Conservation (phyloP, 1,140 invertebrate species). For the Hetaerina americana region DNA sequence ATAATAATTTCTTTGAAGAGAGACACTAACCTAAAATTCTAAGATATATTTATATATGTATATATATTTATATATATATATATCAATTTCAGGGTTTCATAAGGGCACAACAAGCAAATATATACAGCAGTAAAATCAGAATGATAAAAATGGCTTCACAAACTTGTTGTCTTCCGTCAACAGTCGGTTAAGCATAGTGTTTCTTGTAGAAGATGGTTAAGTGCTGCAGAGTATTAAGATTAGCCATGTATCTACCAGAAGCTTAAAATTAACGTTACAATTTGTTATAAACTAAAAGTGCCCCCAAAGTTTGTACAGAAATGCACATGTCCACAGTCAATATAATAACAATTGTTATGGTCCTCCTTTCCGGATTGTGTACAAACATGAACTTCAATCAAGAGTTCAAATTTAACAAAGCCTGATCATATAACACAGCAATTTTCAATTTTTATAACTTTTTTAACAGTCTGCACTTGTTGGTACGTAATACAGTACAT, state of each 20-base stretch:
- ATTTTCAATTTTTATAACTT: background rate
- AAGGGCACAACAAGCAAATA: slow-evolving; percentile 3
- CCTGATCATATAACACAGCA: background rate
- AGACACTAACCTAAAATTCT: slow-evolving; percentile 5
- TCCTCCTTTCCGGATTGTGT: background rate
- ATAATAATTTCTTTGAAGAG: slow-evolving; percentile 3
- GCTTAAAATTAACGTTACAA: background rate
- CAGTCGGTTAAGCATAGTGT: background rate
- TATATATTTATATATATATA: slow-evolving; percentile 7
- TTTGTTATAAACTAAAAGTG: slow-evolving; percentile 1
- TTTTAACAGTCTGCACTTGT: background rate
- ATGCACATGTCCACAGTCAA: slow-evolving; percentile 13
- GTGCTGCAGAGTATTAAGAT: background rate
- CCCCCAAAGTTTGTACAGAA: slow-evolving; percentile 12
- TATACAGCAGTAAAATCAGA: slow-evolving; percentile 10
- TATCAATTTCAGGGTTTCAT: background rate
- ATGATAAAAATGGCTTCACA: background rate
- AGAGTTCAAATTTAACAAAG: background rate
- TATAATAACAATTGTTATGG: slow-evolving; percentile 9
- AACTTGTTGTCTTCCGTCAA: background rate
- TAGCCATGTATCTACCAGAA: background rate
- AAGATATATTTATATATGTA: slow-evolving; percentile 6
- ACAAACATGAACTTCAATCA: background rate
- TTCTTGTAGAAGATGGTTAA: background rate
- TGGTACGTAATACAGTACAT: background rate